Evolutionary conservation across 2,113 vertebrate genomes (phyloP).

Genomic region (Rhea americana): DNA sequence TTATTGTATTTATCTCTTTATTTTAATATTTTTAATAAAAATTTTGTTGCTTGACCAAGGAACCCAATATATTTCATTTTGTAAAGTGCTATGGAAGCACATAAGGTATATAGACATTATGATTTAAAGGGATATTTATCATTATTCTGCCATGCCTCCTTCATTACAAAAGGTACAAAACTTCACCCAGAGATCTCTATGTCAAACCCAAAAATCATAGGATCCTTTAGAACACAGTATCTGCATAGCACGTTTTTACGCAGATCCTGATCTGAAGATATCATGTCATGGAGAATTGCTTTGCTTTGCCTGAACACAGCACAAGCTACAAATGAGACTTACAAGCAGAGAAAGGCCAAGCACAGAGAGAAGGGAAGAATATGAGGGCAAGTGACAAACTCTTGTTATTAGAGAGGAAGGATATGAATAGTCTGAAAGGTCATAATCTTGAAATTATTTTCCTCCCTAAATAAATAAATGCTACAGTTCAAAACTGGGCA

Average conservation of each 20-base stretch:
- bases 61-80: not conserved
- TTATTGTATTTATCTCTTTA: not conserved
- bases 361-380: not conserved
- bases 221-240: not conserved
- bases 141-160: not conserved
- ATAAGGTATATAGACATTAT: not conserved
- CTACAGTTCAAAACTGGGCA: constrained; percentile 3
- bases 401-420: not conserved
- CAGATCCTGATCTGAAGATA: not conserved
- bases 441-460: constrained; percentile 16
- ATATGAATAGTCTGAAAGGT: not conserved
- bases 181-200: not conserved
- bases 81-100: not conserved
- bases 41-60: not conserved
- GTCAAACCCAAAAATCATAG: not conserved
- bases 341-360: not conserved
- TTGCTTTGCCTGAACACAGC: not conserved
- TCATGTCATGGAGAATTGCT: not conserved
- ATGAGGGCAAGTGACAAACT: not conserved
- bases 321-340: not conserved
- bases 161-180: not conserved
- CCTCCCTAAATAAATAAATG: constrained; percentile 5
- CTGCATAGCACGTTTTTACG: not conserved
- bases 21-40: not conserved
- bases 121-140: not conserved